phyloP scores from a whole-genome alignment of 2,113 vertebrate genomes.

The Lathamus discolor region DNA sequence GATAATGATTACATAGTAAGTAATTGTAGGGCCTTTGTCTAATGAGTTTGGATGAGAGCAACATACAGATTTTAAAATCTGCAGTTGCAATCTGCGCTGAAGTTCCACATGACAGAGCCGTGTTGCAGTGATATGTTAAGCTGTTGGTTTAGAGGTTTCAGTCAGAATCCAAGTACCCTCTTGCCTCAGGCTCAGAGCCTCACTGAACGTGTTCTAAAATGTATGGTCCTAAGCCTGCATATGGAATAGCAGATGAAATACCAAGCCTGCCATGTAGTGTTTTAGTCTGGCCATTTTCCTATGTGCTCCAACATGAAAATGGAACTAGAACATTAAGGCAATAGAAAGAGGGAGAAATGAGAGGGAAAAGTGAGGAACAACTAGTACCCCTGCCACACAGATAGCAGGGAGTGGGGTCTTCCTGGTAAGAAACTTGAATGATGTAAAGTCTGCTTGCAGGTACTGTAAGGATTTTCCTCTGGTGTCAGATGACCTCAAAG shows the following conservation, averaged over 20 bases:
- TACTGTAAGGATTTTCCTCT: neutral
- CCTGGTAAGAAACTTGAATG: neutral
- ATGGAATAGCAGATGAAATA: neutral
- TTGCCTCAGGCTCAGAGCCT: neutral
- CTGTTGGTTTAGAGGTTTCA: neutral
- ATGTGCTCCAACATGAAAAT: neutral
- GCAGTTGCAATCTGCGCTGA: neutral
- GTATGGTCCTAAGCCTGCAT: neutral
- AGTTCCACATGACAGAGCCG: neutral
- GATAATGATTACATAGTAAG: slow-evolving; percentile 98
- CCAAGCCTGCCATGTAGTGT: neutral
- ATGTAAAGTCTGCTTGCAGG: neutral
- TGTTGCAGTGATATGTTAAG: neutral
- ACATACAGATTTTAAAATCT: neutral
- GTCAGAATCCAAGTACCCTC: neutral
- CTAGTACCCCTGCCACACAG: neutral
- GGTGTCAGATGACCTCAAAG: neutral
- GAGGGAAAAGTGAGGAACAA: neutral
- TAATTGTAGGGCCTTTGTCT: neutral
- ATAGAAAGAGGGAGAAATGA: neutral
- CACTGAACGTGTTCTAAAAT: neutral
- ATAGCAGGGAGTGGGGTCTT: neutral
- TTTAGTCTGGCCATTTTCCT: neutral
- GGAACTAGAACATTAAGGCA: neutral
- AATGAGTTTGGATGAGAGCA: neutral